Evolutionary conservation across 2,797 vertebrate species (phyloP).

Genomic region (Jordanella pulchra): DNA sequence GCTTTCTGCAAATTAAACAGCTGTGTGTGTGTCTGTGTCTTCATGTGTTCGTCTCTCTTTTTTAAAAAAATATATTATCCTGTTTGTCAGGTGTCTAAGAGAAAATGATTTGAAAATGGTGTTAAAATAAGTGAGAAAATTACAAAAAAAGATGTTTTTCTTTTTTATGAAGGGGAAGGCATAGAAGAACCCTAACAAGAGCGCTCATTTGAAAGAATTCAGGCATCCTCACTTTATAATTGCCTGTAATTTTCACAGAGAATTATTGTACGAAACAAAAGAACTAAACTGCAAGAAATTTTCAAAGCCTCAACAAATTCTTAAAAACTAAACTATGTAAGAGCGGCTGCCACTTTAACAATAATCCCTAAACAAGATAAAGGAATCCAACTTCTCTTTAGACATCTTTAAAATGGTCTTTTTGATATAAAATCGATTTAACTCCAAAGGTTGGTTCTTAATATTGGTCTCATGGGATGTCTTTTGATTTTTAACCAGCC

Average conservation of each 20-base stretch:
- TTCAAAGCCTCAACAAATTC: background rate
- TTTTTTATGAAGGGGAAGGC: conserved; percentile 11
- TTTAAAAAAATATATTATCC: conserved; percentile 29
- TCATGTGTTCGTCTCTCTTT: conserved; percentile 41
- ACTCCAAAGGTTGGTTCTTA: background rate
- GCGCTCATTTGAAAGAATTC: conserved; percentile 47
- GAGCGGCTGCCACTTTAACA: conserved; percentile 32
- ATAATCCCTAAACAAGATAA: conserved; percentile 9
- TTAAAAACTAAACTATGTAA: conserved; percentile 18
- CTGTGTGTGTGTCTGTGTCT: conserved; percentile 34
- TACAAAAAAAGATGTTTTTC: conserved; percentile 22
- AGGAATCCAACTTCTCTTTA: conserved; percentile 1
- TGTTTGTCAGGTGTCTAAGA: conserved; percentile 43
- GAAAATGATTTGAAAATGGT: conserved; percentile 31
- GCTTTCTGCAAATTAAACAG: conserved; percentile 68
- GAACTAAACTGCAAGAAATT: conserved; percentile 33
- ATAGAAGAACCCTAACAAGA: conserved; percentile 39
- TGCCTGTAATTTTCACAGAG: conserved; percentile 52
- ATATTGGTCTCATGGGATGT: background rate
- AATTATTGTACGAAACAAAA: conserved; percentile 60
- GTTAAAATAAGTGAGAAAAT: conserved; percentile 29
- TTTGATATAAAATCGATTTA: conserved; percentile 12
- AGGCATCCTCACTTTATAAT: conserved; percentile 50
- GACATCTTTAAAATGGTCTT: background rate
- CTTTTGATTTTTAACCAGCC: background rate